A percentile compares a stretch with the other conserved stretches of the same genome.
These are phyloP conservation scores for Irena cyanogastra DNA, from an alignment of 2,113 vertebrate genomes.

Conservation along the genomic window DNA sequence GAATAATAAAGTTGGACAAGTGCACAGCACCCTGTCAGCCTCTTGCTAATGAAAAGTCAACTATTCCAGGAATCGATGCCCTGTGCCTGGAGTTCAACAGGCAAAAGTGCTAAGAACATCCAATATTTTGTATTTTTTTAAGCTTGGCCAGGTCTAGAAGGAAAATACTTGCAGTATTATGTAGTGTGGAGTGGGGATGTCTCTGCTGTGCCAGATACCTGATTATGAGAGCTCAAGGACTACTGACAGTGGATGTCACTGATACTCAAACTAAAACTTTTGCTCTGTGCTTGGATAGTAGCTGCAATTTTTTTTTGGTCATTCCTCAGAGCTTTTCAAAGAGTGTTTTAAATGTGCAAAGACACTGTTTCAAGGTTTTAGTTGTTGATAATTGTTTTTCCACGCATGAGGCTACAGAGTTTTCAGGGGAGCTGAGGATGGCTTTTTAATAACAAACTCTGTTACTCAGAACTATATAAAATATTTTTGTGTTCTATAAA, in stretches of 20 bases:
- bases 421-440: neutral
- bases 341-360: neutral
- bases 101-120: neutral
- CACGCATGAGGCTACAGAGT: neutral
- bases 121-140: neutral
- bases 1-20: neutral
- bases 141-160: neutral
- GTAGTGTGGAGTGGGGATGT: neutral
- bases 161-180: neutral
- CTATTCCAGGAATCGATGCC: neutral
- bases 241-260: neutral
- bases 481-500: neutral
- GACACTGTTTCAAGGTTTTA: neutral
- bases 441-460: neutral
- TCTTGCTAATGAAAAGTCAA: neutral
- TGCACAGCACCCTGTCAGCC: neutral
- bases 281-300: neutral
- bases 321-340: neutral
- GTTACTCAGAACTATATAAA: neutral
- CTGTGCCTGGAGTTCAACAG: neutral
- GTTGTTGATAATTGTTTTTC: slow-evolving; percentile 1
- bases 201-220: neutral
- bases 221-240: neutral
- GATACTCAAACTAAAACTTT: neutral
- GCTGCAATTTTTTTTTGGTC: neutral